Evolutionary conservation across 2,113 vertebrate genomes (phyloP).

Genomic region (Saguinus imperator): DNA sequence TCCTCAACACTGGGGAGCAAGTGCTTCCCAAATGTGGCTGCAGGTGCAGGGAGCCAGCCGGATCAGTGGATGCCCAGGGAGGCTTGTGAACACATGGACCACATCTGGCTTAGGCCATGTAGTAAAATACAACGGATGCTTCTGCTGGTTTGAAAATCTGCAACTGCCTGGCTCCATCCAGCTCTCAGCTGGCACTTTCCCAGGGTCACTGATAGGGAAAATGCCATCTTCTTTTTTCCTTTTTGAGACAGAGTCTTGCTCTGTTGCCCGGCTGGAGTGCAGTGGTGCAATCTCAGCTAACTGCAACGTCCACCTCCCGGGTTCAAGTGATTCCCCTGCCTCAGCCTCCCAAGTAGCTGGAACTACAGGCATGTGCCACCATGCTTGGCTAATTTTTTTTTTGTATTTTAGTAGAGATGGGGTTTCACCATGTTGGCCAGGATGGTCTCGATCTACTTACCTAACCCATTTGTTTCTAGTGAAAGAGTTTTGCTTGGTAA

Average conservation of each 20-base stretch:
- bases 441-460: too few relatives aligned
- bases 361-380: too few relatives aligned
- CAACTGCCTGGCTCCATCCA: not conserved
- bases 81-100: rapidly evolving
- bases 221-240: not conserved
- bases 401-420: too few relatives aligned
- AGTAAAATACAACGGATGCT: not conserved
- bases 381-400: too few relatives aligned
- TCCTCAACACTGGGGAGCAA: not conserved
- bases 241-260: too few relatives aligned
- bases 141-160: not conserved
- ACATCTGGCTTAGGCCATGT: not conserved
- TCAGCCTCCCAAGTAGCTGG: too few relatives aligned
- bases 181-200: not conserved
- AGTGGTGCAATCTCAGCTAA: too few relatives aligned
- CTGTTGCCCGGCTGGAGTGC: too few relatives aligned
- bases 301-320: too few relatives aligned
- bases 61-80: not conserved
- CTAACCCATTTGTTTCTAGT: conserved; percentile 47
- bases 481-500: conserved; percentile 83
- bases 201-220: not conserved
- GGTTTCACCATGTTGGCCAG: too few relatives aligned
- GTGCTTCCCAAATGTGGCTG: not conserved
- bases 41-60: not conserved
- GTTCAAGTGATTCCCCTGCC: too few relatives aligned